Base-by-base conservation (phyloP, 2,888 invertebrate species). In the Mystacides longicornis region DNA sequence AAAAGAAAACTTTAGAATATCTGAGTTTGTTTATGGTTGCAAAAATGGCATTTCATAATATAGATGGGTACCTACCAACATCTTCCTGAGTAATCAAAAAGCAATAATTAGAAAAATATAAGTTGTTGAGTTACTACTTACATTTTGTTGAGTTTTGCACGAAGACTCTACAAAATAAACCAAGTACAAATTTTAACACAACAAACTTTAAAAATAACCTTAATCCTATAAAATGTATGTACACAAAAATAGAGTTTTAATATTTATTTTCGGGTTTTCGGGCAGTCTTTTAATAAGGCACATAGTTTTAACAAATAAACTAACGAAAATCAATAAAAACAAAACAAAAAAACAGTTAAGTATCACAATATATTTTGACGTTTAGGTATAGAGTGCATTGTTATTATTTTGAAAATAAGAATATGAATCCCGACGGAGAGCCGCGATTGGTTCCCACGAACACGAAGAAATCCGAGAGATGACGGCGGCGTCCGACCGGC, bases 401-500 rank as follows among this genome's bases (percentile, higher is more conserved):
- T 52, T 51, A 33, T 50, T 51, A 43, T 54, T 55, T 27, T 33
- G 49, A 3, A 14, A 37, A 37, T 7, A 7, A 14, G 3, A 37
- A 37, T 37, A 46, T 47, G 48, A 52, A 49, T 53, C 16, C 18
- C 42, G 49, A 43, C 54, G 54, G 23, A 37, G 49, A 20, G 16
- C 19, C 49, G 49, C 54, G 54, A 54, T 49, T 49, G 54, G 54
- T 31, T 22, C 52, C 49, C 20, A 23, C 7, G 43, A 18, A 37
- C 19, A 27, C 55, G 55, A 55, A 55, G 49, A 33, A 52, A 46
- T 46, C 58, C 52, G 52, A 52, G 22, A 22, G 45, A 18, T 33
- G 53, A 50, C 57, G 60, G 52, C 45, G 51, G 52, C 60, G 60
- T 57, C 60, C 60, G 57, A 57, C 56, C 50, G 56, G 60, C 55